phyloP scores from a whole-genome alignment of 1,140 invertebrate genomes.

The Aphelinus certus region DNA sequence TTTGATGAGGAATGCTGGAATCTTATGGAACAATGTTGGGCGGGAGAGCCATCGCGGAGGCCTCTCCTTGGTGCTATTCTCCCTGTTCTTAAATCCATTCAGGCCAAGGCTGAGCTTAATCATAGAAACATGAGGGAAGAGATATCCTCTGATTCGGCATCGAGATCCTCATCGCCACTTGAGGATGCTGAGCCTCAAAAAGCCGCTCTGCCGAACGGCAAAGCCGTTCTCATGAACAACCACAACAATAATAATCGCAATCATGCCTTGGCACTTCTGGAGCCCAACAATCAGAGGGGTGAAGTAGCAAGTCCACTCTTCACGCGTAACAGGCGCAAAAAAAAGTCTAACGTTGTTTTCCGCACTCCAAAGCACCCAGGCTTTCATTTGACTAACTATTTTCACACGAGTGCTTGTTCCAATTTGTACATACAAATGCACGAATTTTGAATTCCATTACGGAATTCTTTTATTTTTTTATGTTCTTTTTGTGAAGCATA shows the following conservation, averaged over 20 bases:
- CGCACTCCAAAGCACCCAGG: slow-evolving; percentile 50
- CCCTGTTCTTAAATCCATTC: slow-evolving; percentile 70
- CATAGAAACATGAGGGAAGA: slow-evolving; percentile 20
- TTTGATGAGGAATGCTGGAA: slow-evolving; percentile 86
- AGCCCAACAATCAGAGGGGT: slow-evolving; percentile 61
- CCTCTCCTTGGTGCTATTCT: slow-evolving; percentile 83
- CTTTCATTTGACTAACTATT: slow-evolving; percentile 56
- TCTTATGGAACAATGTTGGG: slow-evolving; percentile 88
- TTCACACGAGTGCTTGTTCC: slow-evolving; percentile 53
- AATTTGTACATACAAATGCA: slow-evolving; percentile 59
- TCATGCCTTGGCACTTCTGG: slow-evolving; percentile 43
- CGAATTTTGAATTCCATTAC: slow-evolving; percentile 49
- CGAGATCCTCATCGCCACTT: slow-evolving; percentile 37
- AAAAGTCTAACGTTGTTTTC: slow-evolving; percentile 31
- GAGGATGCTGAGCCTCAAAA: neutral
- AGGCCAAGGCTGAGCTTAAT: slow-evolving; percentile 48
- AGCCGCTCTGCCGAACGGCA: neutral
- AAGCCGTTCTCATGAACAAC: neutral
- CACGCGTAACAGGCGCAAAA: slow-evolving; percentile 20
- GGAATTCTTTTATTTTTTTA: neutral
- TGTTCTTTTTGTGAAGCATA: too few relatives aligned
- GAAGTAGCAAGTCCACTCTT: slow-evolving; percentile 46
- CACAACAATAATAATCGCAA: slow-evolving; percentile 22
- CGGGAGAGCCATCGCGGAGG: slow-evolving; percentile 77
- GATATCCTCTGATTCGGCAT: slow-evolving; percentile 37